These are phyloP conservation scores for Ceratitis capitata DNA, from an alignment of 1,140 invertebrate species.

Conservation along the genomic window DNA sequence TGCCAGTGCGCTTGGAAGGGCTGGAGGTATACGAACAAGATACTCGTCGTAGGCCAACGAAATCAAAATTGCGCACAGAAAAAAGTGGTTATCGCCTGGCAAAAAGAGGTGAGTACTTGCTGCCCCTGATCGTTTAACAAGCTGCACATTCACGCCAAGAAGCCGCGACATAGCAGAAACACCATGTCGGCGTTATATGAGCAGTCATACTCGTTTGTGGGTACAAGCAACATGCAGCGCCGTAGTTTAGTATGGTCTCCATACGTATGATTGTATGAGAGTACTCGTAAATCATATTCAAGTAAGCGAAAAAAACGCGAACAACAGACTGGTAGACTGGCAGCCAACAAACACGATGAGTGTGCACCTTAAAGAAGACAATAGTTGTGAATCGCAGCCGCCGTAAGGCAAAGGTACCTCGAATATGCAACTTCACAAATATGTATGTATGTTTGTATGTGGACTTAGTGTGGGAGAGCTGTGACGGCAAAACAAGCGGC, in stretches of 20 bases:
- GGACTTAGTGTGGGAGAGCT: background rate
- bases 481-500: background rate
- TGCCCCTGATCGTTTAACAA: conserved; percentile 30
- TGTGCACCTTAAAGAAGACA: background rate
- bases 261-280: too few relatives aligned
- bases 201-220: background rate
- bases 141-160: conserved; percentile 4
- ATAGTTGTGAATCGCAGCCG: background rate
- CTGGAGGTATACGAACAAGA: background rate
- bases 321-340: background rate
- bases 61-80: background rate
- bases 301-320: background rate
- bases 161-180: background rate
- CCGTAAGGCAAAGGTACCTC: background rate
- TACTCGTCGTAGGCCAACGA: background rate
- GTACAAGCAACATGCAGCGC: background rate
- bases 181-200: background rate
- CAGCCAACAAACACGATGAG: background rate
- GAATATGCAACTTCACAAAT: background rate
- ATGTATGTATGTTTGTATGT: background rate
- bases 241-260: background rate
- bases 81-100: conserved; percentile 2
- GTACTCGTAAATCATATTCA: conserved; percentile 12
- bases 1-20: background rate
- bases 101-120: background rate